Conservation (phyloP, 2,113 vertebrate genomes). For the Hemiscyllium ocellatum region DNA sequence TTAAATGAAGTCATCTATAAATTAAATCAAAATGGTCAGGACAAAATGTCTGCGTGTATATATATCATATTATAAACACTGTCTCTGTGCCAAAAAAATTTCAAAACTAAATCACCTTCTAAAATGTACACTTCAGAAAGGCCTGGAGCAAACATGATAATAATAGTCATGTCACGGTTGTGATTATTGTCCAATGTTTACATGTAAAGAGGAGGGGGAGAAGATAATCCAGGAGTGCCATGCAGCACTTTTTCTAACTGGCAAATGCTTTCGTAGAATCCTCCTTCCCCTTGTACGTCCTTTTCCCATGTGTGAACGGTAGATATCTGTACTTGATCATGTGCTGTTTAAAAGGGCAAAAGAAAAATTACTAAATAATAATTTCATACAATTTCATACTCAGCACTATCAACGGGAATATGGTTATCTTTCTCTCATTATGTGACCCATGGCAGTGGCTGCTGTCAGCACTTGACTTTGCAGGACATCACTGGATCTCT, state of each 20-base stretch:
- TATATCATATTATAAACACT: constrained; percentile 25
- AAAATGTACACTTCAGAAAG: constrained; percentile 37
- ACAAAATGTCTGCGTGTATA: neutral
- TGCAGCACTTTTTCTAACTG: constrained; percentile 68
- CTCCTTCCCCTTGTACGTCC: constrained; percentile 97
- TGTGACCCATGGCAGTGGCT: neutral
- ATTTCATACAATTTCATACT: neutral
- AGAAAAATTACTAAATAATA: constrained; percentile 39
- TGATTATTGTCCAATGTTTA: constrained; percentile 34
- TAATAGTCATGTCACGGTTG: constrained; percentile 22
- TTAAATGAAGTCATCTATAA: constrained; percentile 31
- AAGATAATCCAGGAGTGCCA: constrained; percentile 45
- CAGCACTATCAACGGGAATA: neutral
- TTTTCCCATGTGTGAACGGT: constrained; percentile 97
- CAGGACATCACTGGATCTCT: neutral
- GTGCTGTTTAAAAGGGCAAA: constrained; percentile 65
- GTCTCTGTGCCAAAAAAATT: constrained; percentile 41
- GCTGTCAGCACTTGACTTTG: neutral
- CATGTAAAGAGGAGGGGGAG: constrained; percentile 17
- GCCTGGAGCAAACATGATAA: constrained; percentile 36
- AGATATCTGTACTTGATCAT: constrained; percentile 99
- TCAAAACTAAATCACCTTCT: constrained; percentile 51
- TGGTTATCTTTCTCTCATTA: too few relatives aligned
- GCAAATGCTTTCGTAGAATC: constrained; percentile 90
- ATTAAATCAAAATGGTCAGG: constrained; percentile 32